These are phyloP conservation scores for Ptilonorhynchus violaceus DNA, from an alignment of 2,113 vertebrate species.

Conservation along the genomic window DNA sequence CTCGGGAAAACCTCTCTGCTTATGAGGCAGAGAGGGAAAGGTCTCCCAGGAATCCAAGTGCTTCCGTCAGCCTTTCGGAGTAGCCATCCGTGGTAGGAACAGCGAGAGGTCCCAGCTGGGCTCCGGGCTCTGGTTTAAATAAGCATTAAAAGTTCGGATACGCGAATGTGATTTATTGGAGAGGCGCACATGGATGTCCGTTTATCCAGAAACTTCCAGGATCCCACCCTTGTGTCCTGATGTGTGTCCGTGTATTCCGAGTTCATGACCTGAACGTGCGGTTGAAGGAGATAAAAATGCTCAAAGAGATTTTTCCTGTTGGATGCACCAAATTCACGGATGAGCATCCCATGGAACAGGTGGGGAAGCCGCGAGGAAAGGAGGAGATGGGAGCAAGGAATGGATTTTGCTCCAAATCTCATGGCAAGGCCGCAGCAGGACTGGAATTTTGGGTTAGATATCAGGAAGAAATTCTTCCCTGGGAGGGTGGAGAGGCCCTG, in stretches of 20 bases:
- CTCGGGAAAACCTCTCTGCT: not conserved
- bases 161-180: not conserved
- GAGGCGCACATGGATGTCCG: not conserved
- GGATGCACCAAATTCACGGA: not conserved
- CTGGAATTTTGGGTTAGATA: not conserved
- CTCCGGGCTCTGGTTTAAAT: not conserved
- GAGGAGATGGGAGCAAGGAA: not conserved
- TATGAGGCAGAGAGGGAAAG: constrained; percentile 18
- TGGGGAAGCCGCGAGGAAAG: not conserved
- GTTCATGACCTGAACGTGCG: not conserved
- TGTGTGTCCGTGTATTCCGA: fast-evolving
- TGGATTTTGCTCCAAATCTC: not conserved
- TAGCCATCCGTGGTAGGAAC: constrained; percentile 39
- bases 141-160: not conserved
- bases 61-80: constrained; percentile 7
- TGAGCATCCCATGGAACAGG: not conserved
- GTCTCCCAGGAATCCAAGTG: not conserved
- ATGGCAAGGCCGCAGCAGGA: not conserved
- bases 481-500: fast-evolving
- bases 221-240: not conserved
- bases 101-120: constrained; percentile 30
- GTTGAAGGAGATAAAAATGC: not conserved
- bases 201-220: not conserved
- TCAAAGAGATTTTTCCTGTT: fast-evolving
- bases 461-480: not conserved